Conservation (phyloP, 2,797 vertebrate species). For the Helostoma temminkii region DNA sequence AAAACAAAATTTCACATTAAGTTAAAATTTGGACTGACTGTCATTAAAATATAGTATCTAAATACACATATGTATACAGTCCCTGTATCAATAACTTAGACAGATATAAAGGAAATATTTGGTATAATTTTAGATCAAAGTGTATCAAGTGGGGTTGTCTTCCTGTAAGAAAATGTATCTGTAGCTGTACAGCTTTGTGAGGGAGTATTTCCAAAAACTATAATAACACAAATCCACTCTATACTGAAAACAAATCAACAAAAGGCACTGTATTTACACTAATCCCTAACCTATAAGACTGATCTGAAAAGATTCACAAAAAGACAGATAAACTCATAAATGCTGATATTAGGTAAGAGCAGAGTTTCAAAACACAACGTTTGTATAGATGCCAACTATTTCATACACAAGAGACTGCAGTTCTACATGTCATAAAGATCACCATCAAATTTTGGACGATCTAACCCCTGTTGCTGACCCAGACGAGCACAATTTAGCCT, state of each 20-base stretch:
- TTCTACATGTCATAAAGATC: too few relatives aligned
- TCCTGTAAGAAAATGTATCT: neutral
- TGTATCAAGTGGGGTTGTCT: neutral
- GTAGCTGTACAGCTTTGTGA: neutral
- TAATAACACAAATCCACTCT: neutral
- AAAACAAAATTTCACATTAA: neutral
- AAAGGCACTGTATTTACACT: neutral
- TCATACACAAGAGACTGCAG: neutral
- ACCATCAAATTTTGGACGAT: neutral
- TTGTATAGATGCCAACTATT: neutral
- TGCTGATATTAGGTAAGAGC: neutral
- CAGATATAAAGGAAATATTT: too few relatives aligned
- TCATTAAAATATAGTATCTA: too few relatives aligned
- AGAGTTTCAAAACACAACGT: neutral
- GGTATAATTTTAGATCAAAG: too few relatives aligned
- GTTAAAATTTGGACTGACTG: too few relatives aligned
- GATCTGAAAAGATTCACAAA: neutral
- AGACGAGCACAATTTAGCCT: constrained; percentile 5
- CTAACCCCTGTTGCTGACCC: neutral
- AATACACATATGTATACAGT: too few relatives aligned
- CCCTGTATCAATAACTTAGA: neutral
- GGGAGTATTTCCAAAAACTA: neutral
- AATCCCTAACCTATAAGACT: neutral
- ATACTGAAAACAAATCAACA: neutral
- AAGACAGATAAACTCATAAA: neutral